A percentile compares a stretch with the other conserved stretches of the same genome.
Conservation (phyloP, 37 sponge, comb jelly and placozoan genomes). For the Theonella swinhoei region DNA sequence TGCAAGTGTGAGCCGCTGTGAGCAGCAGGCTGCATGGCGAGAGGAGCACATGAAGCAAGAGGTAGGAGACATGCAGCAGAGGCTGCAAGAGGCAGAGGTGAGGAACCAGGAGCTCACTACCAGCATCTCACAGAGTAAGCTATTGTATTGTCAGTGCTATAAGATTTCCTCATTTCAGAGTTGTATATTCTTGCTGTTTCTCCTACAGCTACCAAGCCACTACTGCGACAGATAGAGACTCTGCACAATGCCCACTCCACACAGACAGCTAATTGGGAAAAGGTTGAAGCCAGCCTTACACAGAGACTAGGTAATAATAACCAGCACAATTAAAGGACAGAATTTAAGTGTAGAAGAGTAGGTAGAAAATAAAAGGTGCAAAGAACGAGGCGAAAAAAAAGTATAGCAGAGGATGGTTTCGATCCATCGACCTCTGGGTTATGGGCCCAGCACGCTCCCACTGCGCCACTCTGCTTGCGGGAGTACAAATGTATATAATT, state of each 20-base stretch:
- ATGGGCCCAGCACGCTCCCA: conserved; percentile 97
- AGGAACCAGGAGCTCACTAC: conserved; percentile 87
- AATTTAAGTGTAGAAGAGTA: not conserved
- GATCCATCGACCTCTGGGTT: conserved; percentile 97
- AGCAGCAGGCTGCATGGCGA: conserved; percentile 87
- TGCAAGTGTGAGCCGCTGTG: conserved; percentile 64
- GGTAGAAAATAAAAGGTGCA: not conserved
- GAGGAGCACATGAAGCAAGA: conserved; percentile 89
- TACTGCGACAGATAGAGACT: conserved; percentile 87
- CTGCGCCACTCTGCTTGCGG: conserved; percentile 90
- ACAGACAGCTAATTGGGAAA: conserved; percentile 86
- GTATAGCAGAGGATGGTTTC: conserved; percentile 92
- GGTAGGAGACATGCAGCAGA: conserved; percentile 73
- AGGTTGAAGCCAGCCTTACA: conserved; percentile 75
- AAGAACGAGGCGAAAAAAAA: conserved; percentile 34
- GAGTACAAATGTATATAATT: not conserved
- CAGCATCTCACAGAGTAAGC: conserved; percentile 79
- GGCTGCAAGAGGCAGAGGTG: conserved; percentile 89
- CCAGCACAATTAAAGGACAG: too few relatives aligned
- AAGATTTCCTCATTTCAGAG: too few relatives aligned
- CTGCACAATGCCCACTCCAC: conserved; percentile 77
- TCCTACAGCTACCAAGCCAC: conserved; percentile 80
- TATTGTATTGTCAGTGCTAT: not conserved
- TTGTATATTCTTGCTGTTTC: too few relatives aligned
- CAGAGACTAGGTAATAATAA: conserved; percentile 89